Evolutionary conservation across 2,113 vertebrate genomes (phyloP), one percentile per base, ranked within the genome.

Genomic region (Pithys albifrons): DNA sequence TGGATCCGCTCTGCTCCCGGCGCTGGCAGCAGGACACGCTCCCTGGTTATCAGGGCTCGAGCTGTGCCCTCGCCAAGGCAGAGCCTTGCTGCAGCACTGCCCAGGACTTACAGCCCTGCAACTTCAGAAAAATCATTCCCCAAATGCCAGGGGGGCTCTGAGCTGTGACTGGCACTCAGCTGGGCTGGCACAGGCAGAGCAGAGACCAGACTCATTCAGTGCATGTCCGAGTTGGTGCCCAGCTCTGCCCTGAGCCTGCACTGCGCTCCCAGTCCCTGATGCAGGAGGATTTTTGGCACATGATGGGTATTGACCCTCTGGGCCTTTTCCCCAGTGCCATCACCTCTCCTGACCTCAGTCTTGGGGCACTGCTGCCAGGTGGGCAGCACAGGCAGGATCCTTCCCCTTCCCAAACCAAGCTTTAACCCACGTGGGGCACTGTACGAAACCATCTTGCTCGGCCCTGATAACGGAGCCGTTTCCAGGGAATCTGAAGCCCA

Each of bases 281-380:
- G 8, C 5, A 8, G 23, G 70, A 10, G 61, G 35, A 3, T 9
- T 81, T 86, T 49, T 8, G 80, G 73, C 15, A 2, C 10, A 20
- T 4, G 72, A 12, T 9, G n/a, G 0, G 52, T 3, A 3, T 0
- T 8, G 31, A 2, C 29, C 4, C 15, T 9, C 37, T 14, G 46
- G 29, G 17, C 69, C 7, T 24, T 17, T n/a, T 7, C 41, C 29
- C 37, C 51, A 43, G 17, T 20, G 12, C 37, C 14, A 5, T 10
- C 14, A 57, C 41, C 48, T 18, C 37, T 31, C 48, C 29, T 1
- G 13, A 48, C 24, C 61, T 41, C 57, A 7, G 23, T 1, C 29
- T 0, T 4, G 6, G 70, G 65, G 48, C 27, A 19, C 37, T 15
- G 61, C 19, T 33, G 19, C 78, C 14, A 1, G 55, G 24, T 3